Evolutionary conservation across 2,113 vertebrate genomes (phyloP).

Genomic region (Antigone vipio): DNA sequence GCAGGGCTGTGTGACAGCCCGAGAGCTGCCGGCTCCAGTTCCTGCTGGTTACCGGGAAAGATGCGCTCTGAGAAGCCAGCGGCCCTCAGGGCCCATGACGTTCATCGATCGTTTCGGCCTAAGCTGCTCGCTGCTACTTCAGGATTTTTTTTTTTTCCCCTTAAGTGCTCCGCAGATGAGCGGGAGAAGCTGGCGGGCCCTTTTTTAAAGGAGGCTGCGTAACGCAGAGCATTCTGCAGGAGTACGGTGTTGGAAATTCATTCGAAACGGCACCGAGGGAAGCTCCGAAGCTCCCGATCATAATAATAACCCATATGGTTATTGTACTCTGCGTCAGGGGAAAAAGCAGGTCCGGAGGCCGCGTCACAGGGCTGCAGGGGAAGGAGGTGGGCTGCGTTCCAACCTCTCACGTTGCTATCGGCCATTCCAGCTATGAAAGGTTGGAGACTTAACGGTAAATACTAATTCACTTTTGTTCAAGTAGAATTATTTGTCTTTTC

Average conservation of each 20-base stretch:
- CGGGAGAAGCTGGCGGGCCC: not conserved
- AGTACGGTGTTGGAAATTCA: not conserved
- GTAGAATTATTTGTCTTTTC: not conserved
- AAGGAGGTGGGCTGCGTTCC: fast-evolving
- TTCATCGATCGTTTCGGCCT: fast-evolving
- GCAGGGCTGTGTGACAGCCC: not conserved
- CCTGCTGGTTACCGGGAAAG: not conserved
- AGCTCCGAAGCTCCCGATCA: not conserved
- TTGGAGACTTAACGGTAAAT: not conserved
- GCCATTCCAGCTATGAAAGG: not conserved
- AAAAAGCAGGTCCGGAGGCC: fast-evolving
- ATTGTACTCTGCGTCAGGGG: not conserved
- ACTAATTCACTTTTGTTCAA: not conserved
- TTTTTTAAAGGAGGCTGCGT: not conserved
- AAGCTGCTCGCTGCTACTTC: not conserved
- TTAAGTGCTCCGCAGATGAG: not conserved
- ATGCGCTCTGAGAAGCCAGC: not conserved
- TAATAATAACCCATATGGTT: too few relatives aligned
- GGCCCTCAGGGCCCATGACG: not conserved
- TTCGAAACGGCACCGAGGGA: not conserved
- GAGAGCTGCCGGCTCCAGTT: not conserved
- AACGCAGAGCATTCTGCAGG: not conserved
- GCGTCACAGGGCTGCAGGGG: not conserved
- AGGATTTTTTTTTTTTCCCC: not conserved
- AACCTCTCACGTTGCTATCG: not conserved